Evolutionary conservation across 2,797 vertebrate genomes (phyloP), one percentile per base, ranked within the genome.

Genomic region (Pipistrellus nathusii): DNA sequence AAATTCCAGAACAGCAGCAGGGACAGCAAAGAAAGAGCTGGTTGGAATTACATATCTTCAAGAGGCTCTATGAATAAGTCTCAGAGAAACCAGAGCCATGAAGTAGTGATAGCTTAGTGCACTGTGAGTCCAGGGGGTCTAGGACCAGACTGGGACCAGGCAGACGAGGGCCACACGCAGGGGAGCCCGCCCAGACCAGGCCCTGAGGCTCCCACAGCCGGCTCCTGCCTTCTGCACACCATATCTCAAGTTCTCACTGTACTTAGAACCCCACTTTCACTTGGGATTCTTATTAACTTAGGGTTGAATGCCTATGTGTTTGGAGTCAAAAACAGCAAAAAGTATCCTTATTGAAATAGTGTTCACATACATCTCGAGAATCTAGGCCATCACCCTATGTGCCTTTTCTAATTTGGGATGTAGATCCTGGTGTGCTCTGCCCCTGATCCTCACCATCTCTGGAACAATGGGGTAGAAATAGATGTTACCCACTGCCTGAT

Each of bases 391-490:
- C 85, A 46, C 44, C 44, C 71, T 68, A 44, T 3, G 7, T 6
- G 48, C 48, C 71, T 81, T 57, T 94, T 90, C 78, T 90, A 92
- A 94, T 87, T 90, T 75, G 64, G 93, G 75, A 92, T 25, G 38
- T 5, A 23, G 87, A 66, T 69, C 86, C 21, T 73, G 6, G 85
- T 41, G 44, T 6, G 69, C 48, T 68, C 48, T 83, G 81, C 83
- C 83, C 85, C 51, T 9, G 62, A 88, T 32, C 77, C 57, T 87
- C 55, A 12, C 75, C 69, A 66, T 38, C 51, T 68, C 91, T 46
- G 11, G 41, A n/a, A 59, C 76, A 51, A 85, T 72, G 44, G 38
- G 90, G 59, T 35, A 76, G 92, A 91, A 86, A 95, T 32, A 94
- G 81, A 72, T 3, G 18, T 71, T 92, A 89, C 51, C 17, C 86